Percentiles rank a stretch among this genome's conserved stretches.
Conservation (phyloP, 2,113 vertebrate genomes). For the Catagonus wagneri region DNA sequence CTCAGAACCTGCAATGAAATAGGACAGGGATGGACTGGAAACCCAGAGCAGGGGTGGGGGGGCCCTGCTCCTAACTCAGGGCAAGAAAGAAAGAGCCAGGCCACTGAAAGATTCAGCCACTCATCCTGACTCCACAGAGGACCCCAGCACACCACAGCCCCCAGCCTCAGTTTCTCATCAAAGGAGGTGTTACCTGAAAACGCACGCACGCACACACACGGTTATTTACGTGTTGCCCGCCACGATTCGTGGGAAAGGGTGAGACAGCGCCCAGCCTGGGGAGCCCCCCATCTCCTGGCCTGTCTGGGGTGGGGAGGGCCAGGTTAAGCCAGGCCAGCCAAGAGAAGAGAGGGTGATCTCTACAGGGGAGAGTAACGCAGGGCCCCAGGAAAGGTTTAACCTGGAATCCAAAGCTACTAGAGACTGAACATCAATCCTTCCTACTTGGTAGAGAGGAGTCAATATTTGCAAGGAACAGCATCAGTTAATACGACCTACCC, state of each 20-base stretch:
- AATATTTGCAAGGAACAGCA: background rate
- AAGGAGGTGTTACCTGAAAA: background rate
- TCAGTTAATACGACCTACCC: background rate
- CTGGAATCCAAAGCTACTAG: background rate
- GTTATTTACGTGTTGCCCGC: background rate
- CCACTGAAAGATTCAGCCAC: background rate
- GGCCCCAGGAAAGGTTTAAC: rapidly evolving
- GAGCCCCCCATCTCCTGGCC: background rate
- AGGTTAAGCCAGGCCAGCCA: background rate
- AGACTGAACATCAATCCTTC: background rate
- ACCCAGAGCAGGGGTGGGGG: background rate
- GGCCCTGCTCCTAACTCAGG: too few relatives aligned
- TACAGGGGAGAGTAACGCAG: background rate
- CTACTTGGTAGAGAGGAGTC: background rate
- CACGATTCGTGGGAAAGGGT: background rate
- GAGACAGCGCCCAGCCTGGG: background rate
- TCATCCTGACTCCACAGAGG: background rate
- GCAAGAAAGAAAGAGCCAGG: background rate
- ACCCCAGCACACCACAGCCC: background rate
- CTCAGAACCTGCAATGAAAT: rapidly evolving
- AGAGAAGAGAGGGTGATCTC: background rate
- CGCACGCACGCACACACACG: background rate
- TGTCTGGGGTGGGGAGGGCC: background rate
- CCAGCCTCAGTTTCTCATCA: background rate
- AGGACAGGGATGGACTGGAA: too few relatives aligned